phyloP scores from a whole-genome alignment of 2,888 invertebrate genomes.

The Drosophila kokeensis region DNA sequence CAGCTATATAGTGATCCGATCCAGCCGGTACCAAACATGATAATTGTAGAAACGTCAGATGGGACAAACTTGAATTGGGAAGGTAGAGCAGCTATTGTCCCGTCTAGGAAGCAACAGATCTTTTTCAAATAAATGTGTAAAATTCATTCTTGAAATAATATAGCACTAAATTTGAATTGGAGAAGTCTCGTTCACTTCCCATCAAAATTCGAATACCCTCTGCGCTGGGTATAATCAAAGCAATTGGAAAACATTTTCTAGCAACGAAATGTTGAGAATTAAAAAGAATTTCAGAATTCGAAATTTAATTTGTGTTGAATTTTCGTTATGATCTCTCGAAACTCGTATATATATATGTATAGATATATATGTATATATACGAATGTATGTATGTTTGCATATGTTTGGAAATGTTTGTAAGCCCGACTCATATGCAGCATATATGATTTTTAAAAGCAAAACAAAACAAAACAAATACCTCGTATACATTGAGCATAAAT shows the following conservation, averaged over 20 bases:
- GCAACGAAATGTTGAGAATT: neutral
- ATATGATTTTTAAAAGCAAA: constrained; percentile 36
- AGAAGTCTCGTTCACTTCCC: neutral
- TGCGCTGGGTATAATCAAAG: neutral
- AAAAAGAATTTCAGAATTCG: neutral
- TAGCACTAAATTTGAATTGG: neutral
- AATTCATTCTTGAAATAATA: neutral
- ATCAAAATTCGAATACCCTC: neutral
- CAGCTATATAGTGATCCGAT: neutral
- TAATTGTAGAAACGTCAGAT: neutral
- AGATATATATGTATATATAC: neutral
- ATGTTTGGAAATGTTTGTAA: constrained; percentile 22
- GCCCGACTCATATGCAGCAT: constrained; percentile 18
- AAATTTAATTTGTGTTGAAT: constrained; percentile 17
- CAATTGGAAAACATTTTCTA: neutral
- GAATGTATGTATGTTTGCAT: constrained; percentile 3
- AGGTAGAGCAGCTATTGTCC: neutral
- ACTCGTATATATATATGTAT: constrained; percentile 8
- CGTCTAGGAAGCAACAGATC: neutral
- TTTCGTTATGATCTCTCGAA: constrained; percentile 48
- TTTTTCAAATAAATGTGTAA: neutral
- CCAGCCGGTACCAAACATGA: neutral
- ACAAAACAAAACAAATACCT: constrained; percentile 64
- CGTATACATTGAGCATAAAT: constrained; percentile 68
- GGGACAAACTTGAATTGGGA: neutral